Evolutionary conservation across 2,888 invertebrate genomes (phyloP).

Genomic region (Thyatira batis): DNA sequence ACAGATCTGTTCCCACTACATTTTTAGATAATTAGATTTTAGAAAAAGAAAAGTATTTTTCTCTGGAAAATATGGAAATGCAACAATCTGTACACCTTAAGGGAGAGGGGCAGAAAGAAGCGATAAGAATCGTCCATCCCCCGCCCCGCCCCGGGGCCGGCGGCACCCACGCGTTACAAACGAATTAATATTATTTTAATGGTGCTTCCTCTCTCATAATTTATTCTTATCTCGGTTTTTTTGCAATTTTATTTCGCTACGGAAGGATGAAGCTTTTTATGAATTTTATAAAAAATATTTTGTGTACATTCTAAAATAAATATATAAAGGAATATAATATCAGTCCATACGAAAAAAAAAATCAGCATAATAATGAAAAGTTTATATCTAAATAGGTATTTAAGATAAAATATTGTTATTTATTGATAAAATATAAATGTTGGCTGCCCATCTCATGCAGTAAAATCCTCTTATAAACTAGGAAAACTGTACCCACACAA

Average conservation of each 20-base stretch:
- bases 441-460: too few relatives aligned
- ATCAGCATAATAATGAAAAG: too few relatives aligned
- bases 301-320: too few relatives aligned
- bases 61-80: background rate
- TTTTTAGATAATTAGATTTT: too few relatives aligned
- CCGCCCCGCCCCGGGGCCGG: constrained; percentile 12
- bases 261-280: constrained; percentile 32
- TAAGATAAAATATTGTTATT: too few relatives aligned
- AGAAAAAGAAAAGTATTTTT: background rate
- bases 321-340: too few relatives aligned
- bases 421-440: too few relatives aligned
- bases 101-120: constrained; percentile 10
- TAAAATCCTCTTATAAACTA: too few relatives aligned
- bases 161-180: constrained; percentile 35
- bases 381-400: too few relatives aligned
- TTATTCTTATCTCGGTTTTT: constrained; percentile 68
- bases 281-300: constrained; percentile 17
- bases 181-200: constrained; percentile 63
- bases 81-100: background rate
- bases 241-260: constrained; percentile 30
- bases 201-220: constrained; percentile 61
- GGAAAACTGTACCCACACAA: too few relatives aligned
- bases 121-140: constrained; percentile 25
- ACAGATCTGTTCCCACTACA: too few relatives aligned
- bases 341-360: too few relatives aligned